phyloP scores from a whole-genome alignment of 2,797 vertebrate species.

The Anguilla anguilla region DNA sequence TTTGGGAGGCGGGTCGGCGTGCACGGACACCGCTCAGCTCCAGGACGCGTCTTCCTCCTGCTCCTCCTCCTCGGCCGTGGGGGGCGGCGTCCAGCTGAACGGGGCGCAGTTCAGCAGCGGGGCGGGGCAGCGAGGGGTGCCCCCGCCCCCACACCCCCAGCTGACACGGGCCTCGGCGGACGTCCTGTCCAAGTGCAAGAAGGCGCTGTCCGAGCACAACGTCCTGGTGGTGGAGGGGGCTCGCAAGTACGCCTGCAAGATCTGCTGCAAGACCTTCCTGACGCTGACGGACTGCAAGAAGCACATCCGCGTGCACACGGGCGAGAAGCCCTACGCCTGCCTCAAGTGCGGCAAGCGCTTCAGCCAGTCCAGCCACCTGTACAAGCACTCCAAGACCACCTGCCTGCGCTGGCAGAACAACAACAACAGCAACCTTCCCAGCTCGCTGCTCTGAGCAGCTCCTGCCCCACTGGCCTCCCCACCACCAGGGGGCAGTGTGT shows the following conservation, averaged over 20 bases:
- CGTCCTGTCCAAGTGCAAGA: slow-evolving; percentile 97
- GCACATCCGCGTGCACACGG: slow-evolving; percentile 96
- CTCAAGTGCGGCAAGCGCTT: slow-evolving; percentile 97
- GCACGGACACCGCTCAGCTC: slow-evolving; percentile 70
- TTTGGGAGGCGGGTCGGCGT: slow-evolving; percentile 66
- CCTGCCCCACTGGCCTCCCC: background rate
- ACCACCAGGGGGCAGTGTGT: slow-evolving; percentile 28
- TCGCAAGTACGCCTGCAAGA: slow-evolving; percentile 96
- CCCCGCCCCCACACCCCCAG: slow-evolving; percentile 76
- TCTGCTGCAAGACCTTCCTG: slow-evolving; percentile 98
- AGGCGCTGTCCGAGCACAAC: slow-evolving; percentile 96
- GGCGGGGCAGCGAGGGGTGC: slow-evolving; percentile 46
- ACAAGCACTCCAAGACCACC: slow-evolving; percentile 98
- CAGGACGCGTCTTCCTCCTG: slow-evolving; percentile 80
- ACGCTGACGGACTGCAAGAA: slow-evolving; percentile 99
- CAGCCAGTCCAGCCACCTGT: slow-evolving; percentile 96
- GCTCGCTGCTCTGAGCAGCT: slow-evolving; percentile 76
- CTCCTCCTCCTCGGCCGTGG: slow-evolving; percentile 61
- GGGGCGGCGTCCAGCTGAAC: slow-evolving; percentile 52
- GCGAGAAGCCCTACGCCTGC: slow-evolving; percentile 96
- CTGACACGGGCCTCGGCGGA: slow-evolving; percentile 92
- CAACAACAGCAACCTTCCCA: slow-evolving; percentile 81
- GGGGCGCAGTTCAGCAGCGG: slow-evolving; percentile 36
- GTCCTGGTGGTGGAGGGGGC: slow-evolving; percentile 96
- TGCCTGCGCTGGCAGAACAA: slow-evolving; percentile 96